Conservation (phyloP, 2,888 invertebrate species). For the Tribolium freemani region DNA sequence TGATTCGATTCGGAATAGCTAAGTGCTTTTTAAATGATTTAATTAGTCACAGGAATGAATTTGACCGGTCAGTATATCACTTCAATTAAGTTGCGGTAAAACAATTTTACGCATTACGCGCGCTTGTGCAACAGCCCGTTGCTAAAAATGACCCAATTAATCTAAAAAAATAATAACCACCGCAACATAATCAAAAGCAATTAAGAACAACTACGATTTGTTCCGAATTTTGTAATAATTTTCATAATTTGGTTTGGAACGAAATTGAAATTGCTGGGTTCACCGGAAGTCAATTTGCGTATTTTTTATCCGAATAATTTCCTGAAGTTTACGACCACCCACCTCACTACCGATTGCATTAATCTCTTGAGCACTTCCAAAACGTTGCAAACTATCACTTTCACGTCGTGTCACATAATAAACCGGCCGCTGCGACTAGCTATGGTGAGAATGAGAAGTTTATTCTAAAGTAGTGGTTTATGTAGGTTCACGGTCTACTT, state of each 20-base stretch:
- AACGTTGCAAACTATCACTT: constrained; percentile 32
- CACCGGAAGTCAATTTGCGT: constrained; percentile 6
- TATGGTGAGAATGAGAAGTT: constrained; percentile 34
- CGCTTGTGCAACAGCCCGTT: constrained; percentile 9
- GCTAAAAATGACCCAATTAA: neutral
- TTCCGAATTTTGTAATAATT: neutral
- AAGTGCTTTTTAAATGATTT: constrained; percentile 1
- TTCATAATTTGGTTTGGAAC: neutral
- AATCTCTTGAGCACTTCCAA: constrained; percentile 8
- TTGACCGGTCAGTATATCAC: neutral
- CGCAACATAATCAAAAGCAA: neutral
- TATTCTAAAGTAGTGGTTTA: constrained; percentile 35
- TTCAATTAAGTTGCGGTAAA: constrained; percentile 9
- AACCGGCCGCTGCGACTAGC: constrained; percentile 8
- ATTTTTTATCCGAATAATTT: constrained; percentile 5
- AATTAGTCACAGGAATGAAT: neutral
- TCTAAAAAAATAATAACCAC: neutral
- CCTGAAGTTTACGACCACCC: neutral
- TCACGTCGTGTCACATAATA: constrained; percentile 40
- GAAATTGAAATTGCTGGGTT: neutral
- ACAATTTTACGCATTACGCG: constrained; percentile 27
- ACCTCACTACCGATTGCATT: constrained; percentile 18
- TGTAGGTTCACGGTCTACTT: constrained; percentile 45
- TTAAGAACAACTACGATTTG: neutral
- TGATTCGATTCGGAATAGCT: constrained; percentile 28